Conservation (phyloP, 64 coral and sea anemone species). For the Actinia equina region DNA sequence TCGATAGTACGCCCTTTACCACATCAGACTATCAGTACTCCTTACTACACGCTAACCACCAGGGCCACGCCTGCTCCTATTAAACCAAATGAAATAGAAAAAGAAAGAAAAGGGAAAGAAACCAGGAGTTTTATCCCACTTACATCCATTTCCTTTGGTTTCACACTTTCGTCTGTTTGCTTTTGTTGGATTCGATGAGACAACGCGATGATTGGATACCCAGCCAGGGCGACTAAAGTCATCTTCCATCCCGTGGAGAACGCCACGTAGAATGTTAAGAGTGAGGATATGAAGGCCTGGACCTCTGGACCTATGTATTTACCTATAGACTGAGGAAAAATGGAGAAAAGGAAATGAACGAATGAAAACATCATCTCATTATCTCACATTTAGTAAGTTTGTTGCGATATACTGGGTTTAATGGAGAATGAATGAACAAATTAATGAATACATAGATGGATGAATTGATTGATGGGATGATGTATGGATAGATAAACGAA, state of each 20-base stretch:
- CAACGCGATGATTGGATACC: slow-evolving; percentile 71
- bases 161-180: slow-evolving; percentile 50
- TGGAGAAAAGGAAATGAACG: neutral
- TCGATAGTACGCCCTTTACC: too few species aligned
- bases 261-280: slow-evolving; percentile 71
- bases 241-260: slow-evolving; percentile 94
- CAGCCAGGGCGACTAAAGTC: slow-evolving; percentile 85
- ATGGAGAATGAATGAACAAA: too few species aligned
- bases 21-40: too few species aligned
- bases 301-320: slow-evolving; percentile 70
- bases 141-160: slow-evolving; percentile 35
- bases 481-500: too few species aligned
- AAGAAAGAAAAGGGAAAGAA: too few species aligned
- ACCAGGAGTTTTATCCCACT: neutral
- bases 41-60: too few species aligned
- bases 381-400: too few species aligned
- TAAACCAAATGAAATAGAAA: neutral
- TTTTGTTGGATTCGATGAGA: slow-evolving; percentile 76
- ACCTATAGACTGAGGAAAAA: slow-evolving; percentile 49
- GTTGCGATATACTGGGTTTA: neutral
- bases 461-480: too few species aligned
- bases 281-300: slow-evolving; percentile 62
- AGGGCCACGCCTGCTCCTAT: too few species aligned
- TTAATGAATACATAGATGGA: too few species aligned
- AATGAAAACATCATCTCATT: neutral